A percentile compares a stretch with the other conserved stretches of the same genome.
Evolutionary conservation across 2,888 invertebrate genomes (phyloP).

Genomic region (Acrobeloides nanus): DNA sequence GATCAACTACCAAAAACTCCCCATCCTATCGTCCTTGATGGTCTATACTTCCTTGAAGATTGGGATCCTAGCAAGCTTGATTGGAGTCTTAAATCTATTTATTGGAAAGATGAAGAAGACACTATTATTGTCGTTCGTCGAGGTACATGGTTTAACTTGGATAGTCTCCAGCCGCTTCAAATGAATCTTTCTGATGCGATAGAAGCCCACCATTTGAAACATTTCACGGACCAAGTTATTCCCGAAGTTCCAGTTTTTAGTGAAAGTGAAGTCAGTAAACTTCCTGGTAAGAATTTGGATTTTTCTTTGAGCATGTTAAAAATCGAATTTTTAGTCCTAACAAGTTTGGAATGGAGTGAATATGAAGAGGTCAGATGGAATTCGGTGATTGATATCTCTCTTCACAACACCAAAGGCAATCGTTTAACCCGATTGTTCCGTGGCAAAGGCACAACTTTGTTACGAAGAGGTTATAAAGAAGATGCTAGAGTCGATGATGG

Average conservation of each 20-base stretch:
- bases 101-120: constrained; percentile 60
- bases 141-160: constrained; percentile 65
- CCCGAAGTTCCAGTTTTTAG: constrained; percentile 46
- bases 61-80: constrained; percentile 15
- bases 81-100: constrained; percentile 33
- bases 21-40: constrained; percentile 46
- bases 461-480: constrained; percentile 25
- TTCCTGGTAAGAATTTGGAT: constrained; percentile 35
- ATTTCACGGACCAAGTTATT: constrained; percentile 58
- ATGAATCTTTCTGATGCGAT: constrained; percentile 61
- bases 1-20: constrained; percentile 19
- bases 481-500: constrained; percentile 62
- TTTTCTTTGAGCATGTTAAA: not conserved
- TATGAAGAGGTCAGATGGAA: constrained; percentile 66
- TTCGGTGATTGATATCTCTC: constrained; percentile 48
- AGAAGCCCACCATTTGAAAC: constrained; percentile 63
- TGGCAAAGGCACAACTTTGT: constrained; percentile 15
- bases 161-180: constrained; percentile 64
- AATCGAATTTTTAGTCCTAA: constrained; percentile 59
- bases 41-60: constrained; percentile 33
- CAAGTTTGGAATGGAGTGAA: constrained; percentile 61
- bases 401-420: constrained; percentile 27
- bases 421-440: constrained; percentile 17
- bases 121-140: constrained; percentile 61
- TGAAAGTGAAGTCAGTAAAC: constrained; percentile 49